A percentile compares a stretch with the other conserved stretches of the same genome.
Evolutionary conservation across 37 sponge, comb jelly and placozoan species (phyloP).

Genomic region (Aphrocallistes beatrix): DNA sequence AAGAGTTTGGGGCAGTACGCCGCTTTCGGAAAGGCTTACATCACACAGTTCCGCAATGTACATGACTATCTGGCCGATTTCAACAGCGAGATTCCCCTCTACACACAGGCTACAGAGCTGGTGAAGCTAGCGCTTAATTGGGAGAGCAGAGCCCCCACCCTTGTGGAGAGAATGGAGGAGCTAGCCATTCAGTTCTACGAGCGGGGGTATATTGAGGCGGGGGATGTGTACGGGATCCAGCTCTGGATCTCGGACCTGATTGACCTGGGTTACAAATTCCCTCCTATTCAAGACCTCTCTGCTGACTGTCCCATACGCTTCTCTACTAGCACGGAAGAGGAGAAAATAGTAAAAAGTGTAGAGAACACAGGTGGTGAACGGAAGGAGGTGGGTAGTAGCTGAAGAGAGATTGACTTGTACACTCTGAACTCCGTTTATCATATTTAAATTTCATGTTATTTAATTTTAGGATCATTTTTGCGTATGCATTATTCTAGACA

Average conservation of each 20-base stretch:
- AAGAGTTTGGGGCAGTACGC: conserved; percentile 21
- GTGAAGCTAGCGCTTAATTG: conserved; percentile 28
- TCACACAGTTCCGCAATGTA: conserved; percentile 33
- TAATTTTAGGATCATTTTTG: too few relatives aligned
- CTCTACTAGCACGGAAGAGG: too few relatives aligned
- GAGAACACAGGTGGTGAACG: too few relatives aligned
- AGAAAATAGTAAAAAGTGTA: too few relatives aligned
- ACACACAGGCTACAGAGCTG: conserved; percentile 30
- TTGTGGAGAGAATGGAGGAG: conserved; percentile 28
- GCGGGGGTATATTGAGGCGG: conserved; percentile 23
- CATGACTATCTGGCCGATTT: conserved; percentile 32
- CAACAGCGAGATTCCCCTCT: conserved; percentile 30
- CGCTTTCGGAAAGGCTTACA: conserved; percentile 20
- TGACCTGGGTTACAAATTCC: conserved; percentile 26
- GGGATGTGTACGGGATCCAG: conserved; percentile 28
- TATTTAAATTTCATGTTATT: too few relatives aligned
- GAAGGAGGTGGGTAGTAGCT: too few relatives aligned
- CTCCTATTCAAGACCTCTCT: not conserved
- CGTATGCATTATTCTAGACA: too few relatives aligned
- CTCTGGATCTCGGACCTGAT: conserved; percentile 26
- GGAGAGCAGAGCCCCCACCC: conserved; percentile 23
- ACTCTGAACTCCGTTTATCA: too few relatives aligned
- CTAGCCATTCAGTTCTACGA: conserved; percentile 33
- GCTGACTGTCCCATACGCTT: too few relatives aligned
- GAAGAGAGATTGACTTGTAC: too few relatives aligned